These are phyloP conservation scores for Phodopus roborovskii DNA, from an alignment of 2,113 vertebrate species.

Conservation along the genomic window DNA sequence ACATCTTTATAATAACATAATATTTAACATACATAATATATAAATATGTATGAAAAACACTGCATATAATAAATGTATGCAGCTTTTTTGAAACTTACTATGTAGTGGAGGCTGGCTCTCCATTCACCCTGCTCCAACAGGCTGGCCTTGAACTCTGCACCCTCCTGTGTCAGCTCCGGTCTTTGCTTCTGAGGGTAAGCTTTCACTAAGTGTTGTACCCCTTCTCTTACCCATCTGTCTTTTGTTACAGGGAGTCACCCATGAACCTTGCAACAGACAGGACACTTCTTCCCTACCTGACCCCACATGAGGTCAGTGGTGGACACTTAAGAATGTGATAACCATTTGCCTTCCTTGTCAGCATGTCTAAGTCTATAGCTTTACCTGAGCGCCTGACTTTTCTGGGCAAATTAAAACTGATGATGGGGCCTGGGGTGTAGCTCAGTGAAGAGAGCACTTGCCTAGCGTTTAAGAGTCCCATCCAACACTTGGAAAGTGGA, in stretches of 20 bases:
- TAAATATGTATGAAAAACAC: not conserved
- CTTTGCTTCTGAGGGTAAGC: not conserved
- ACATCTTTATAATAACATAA: not conserved
- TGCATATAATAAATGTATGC: not conserved
- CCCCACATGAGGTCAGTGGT: not conserved
- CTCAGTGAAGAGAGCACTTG: not conserved
- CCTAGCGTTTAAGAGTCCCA: no score
- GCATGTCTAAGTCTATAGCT: not conserved
- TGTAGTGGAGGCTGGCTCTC: not conserved
- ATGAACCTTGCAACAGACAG: not conserved
- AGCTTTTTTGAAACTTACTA: not conserved
- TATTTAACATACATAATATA: not conserved
- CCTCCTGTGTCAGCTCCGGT: not conserved
- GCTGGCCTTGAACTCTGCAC: not conserved
- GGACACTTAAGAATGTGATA: not conserved
- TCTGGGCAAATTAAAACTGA: not conserved
- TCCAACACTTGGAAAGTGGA: not conserved
- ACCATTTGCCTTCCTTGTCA: not conserved
- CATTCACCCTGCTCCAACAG: not conserved
- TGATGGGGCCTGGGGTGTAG: no score
- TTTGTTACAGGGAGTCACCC: not conserved
- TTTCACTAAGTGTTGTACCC: not conserved
- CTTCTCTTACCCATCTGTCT: not conserved
- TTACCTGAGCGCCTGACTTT: not conserved
- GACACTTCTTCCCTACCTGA: not conserved